Evolutionary conservation across 2,113 vertebrate species (phyloP).

Genomic region (Rutilus rutilus): DNA sequence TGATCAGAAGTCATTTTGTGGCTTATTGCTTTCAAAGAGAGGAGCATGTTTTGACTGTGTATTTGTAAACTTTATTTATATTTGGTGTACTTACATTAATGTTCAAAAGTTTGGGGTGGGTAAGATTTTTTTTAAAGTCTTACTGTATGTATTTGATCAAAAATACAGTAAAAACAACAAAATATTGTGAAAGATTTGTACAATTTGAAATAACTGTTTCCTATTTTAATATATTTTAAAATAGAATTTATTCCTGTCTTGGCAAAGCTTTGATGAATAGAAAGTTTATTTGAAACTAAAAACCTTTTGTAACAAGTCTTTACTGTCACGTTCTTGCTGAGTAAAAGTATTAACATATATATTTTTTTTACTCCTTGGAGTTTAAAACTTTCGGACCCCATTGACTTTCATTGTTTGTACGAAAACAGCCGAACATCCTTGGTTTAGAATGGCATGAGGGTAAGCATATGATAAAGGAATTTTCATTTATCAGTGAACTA

Average conservation of each 20-base stretch:
- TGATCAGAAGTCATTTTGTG: neutral
- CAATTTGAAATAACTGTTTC: neutral
- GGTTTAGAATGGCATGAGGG: neutral
- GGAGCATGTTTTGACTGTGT: neutral
- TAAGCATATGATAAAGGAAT: neutral
- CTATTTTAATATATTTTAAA: neutral
- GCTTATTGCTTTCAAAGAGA: constrained; percentile 10
- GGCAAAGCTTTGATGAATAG: neutral
- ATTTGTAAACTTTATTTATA: neutral
- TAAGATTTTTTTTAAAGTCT: neutral
- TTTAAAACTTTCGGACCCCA: neutral
- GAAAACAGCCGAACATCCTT: neutral
- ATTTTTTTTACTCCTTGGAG: too few species aligned
- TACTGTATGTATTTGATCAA: neutral
- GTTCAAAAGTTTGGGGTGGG: neutral
- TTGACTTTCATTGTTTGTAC: neutral
- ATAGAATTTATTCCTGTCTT: neutral
- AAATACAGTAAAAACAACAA: neutral
- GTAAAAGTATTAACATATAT: too few species aligned
- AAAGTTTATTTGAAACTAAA: neutral
- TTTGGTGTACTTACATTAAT: neutral
- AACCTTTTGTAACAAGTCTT: neutral
- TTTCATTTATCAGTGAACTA: neutral
- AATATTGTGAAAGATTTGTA: neutral
- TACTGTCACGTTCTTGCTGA: neutral